These are phyloP conservation scores for Chydorus sphaericus DNA, from an alignment of 2,888 invertebrate genomes.

Conservation along the genomic window DNA sequence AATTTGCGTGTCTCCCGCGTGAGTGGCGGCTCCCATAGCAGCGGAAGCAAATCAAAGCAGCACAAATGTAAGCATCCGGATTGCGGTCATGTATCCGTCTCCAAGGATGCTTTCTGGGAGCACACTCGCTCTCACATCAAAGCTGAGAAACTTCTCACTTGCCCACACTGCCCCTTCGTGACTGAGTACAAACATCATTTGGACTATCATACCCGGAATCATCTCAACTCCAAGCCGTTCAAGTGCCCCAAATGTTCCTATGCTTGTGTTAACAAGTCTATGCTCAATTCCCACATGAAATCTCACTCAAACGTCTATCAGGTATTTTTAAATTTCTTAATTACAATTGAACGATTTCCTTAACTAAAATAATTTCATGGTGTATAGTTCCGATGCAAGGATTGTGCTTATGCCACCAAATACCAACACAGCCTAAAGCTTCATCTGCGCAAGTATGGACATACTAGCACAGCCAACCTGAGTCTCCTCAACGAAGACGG, in stretches of 20 bases:
- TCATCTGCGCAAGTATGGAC: constrained; percentile 80
- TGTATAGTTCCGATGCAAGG: constrained; percentile 58
- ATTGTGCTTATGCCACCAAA: constrained; percentile 92
- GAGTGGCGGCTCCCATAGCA: too few species aligned
- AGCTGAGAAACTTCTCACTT: constrained; percentile 75
- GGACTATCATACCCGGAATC: constrained; percentile 91
- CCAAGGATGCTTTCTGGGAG: constrained; percentile 86
- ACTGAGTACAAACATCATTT: constrained; percentile 98
- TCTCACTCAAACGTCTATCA: constrained; percentile 86
- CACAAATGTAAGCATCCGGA: constrained; percentile 69
- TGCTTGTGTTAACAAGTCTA: constrained; percentile 93
- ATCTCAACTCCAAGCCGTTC: constrained; percentile 88
- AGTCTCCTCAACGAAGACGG: constrained; percentile 37
- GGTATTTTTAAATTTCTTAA: too few species aligned
- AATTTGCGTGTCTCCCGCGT: constrained; percentile 40
- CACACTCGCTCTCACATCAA: constrained; percentile 82
- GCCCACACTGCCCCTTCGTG: constrained; percentile 87
- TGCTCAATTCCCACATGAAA: constrained; percentile 96
- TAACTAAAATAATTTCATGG: neutral
- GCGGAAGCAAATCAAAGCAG: constrained; percentile 70
- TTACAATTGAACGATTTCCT: too few species aligned
- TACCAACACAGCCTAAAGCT: constrained; percentile 94
- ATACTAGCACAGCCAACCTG: constrained; percentile 71
- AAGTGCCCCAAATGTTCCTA: constrained; percentile 80
- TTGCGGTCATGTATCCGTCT: constrained; percentile 67